Evolutionary conservation across 2,888 invertebrate species (phyloP).

Genomic region (Gastrophysa polygoni): DNA sequence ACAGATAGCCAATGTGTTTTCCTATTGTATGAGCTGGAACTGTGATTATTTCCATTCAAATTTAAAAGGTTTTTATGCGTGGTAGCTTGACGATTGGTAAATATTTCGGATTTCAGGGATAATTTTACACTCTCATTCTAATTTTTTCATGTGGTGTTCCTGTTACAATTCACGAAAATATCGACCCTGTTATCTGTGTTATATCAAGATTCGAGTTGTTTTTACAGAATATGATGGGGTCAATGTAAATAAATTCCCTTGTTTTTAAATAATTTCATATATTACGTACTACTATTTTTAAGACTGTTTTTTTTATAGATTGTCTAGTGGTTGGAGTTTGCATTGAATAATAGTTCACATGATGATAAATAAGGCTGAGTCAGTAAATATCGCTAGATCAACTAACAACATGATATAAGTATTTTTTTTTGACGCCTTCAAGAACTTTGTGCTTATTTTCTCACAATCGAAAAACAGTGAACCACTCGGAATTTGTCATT

Average conservation of each 20-base stretch:
- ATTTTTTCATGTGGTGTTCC: background rate
- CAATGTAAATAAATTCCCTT: background rate
- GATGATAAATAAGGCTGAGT: too few relatives aligned
- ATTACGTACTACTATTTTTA: constrained; percentile 32
- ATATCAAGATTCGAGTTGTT: too few relatives aligned
- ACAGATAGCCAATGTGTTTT: constrained; percentile 1
- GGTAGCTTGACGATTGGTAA: background rate
- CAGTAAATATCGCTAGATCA: too few relatives aligned
- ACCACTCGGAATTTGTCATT: too few relatives aligned
- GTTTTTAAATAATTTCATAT: constrained; percentile 9
- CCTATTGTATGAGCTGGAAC: constrained; percentile 32
- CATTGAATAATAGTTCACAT: too few relatives aligned
- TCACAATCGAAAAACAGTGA: too few relatives aligned
- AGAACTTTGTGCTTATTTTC: too few relatives aligned
- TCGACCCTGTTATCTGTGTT: too few relatives aligned
- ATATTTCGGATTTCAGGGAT: background rate
- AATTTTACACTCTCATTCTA: too few relatives aligned
- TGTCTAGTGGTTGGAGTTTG: background rate
- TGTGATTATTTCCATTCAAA: constrained; percentile 33
- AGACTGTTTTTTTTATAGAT: constrained; percentile 25
- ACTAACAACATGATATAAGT: too few relatives aligned
- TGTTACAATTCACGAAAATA: too few relatives aligned
- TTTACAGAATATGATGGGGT: background rate
- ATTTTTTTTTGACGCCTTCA: too few relatives aligned
- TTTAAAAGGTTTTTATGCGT: background rate